phyloP scores from a whole-genome alignment of 2,113 vertebrate genomes.

The Sciurus niger region DNA sequence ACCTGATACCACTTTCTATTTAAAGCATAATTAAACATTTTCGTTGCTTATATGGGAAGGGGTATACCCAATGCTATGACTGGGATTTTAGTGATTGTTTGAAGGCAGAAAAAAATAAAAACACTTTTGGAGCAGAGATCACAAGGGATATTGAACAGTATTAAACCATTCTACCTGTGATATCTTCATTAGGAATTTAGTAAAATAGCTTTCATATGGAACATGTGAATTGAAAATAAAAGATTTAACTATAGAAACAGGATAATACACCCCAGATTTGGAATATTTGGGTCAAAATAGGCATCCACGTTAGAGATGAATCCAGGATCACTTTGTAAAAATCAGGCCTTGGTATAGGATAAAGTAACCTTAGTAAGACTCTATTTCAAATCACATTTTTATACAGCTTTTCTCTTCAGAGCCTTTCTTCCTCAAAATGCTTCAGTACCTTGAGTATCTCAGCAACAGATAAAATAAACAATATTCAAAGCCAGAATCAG shows the following conservation, averaged over 20 bases:
- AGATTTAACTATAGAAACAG: neutral
- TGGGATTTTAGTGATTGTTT: neutral
- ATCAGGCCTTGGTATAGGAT: neutral
- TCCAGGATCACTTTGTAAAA: neutral
- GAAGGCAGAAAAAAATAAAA: slow-evolving; percentile 19
- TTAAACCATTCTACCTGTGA: neutral
- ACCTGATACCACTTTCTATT: neutral
- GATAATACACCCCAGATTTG: neutral
- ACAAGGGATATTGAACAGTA: neutral
- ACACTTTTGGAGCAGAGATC: neutral
- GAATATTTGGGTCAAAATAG: neutral
- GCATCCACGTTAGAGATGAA: neutral
- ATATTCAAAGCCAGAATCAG: neutral
- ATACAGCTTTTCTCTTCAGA: neutral
- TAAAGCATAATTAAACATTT: neutral
- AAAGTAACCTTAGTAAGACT: neutral
- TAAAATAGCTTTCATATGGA: neutral
- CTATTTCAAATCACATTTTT: neutral
- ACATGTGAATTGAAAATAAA: neutral
- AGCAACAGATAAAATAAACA: neutral
- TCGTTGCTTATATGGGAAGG: neutral
- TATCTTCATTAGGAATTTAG: neutral
- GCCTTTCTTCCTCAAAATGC: neutral
- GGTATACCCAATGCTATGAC: neutral
- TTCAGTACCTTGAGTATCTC: neutral